Evolutionary conservation across 2,113 vertebrate species (phyloP), one percentile per base, ranked within the genome.

Genomic region (Malurus alboscapulatus): DNA sequence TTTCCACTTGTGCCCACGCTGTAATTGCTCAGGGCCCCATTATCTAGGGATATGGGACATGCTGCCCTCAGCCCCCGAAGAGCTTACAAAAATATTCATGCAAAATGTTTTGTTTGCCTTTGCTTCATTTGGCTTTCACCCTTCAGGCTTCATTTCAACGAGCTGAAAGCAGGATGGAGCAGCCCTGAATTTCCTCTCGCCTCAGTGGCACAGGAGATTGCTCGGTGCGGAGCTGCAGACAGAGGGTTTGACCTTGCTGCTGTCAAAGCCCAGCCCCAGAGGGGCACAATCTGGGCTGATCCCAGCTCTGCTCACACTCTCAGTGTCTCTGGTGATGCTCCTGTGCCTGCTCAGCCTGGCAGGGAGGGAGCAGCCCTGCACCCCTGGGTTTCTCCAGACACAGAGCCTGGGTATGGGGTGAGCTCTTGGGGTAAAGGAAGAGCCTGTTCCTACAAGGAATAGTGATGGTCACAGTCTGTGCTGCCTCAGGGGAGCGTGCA

Each of bases 301-400:
- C 48, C 34, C 2, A 48, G 48, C 44, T 68, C 81, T 83, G 65
- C 65, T 51, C 44, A 20, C 16, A 5, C 7, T 16, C n/a, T 10
- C 3, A 1, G n/a, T 12, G 24, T 4, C 3, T 2, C 26, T 2
- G 14, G 22, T 16, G 10, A 40, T 47, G 5, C 7, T 29, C 51
- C 74, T 1, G 10, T 61, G 57, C 51, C 47, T 24, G 54, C 73
- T 42, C 36, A 61, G 45, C 69, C 68, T 55, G 63, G 34, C 48
- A 79, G n/a, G 59, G 48, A 68, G 40, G 1, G 13, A 69, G 20
- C 38, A 58, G 2, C 30, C 14, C n/a, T 45, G 27, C 1, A 11
- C 8, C n/a, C 26, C 26, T 4, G 30, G 26, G 11, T 32, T 47
- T 48, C 12, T 80, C 18, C n/a, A 57, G 55, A 10, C 59, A 54